Base-by-base conservation (phyloP, 1,140 invertebrate genomes). In the Drosophila truncata region DNA sequence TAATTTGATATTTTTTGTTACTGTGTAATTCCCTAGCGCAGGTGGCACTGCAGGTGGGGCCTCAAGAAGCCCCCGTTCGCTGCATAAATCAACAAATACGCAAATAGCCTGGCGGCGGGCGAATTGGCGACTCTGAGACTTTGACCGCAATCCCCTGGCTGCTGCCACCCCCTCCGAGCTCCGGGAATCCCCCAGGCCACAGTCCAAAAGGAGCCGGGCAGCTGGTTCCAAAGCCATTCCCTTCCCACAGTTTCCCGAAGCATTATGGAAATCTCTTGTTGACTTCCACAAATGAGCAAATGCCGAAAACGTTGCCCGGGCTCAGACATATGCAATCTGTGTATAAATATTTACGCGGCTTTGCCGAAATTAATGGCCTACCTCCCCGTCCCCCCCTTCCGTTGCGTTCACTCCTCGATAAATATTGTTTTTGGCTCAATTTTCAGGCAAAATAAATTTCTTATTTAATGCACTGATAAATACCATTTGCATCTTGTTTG, bases 281-380 rank as follows among this genome's bases (percentile, higher is more conserved):
- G 81, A 88, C 85, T 84, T 82, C 77, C 78, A 79, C 85, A 90
- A 90, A 90, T 90, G 84, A 84, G 85, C 77, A 90, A 84, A 90
- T 85, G 61, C 81, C 80, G 64, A 55, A 76, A 78, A 66, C 70
- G 62, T 76, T 46, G 58, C 29, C 63, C 76, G 61, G 52, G 47
- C 63, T 60, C 71, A 70, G 54, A 72, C 80, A 88, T 79, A 78
- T 90, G 85, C 69, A 71, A 81, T 84, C 60, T 90, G 81, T 71
- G 69, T 84, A 90, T 84, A 90, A 88, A 88, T 88, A 88, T 88
- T 88, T 90, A 90, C 78, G 81, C 85, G 85, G 73, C 74, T 37
- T 72, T 62, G 70, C 49, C 54, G 44, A 90, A 90, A 90, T 82
- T 90, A 90, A 90, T 85, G 81, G 70, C 70, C 60, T 37, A 20